phyloP scores from a whole-genome alignment of 1,140 invertebrate genomes.

The Drosophila ambigua region DNA sequence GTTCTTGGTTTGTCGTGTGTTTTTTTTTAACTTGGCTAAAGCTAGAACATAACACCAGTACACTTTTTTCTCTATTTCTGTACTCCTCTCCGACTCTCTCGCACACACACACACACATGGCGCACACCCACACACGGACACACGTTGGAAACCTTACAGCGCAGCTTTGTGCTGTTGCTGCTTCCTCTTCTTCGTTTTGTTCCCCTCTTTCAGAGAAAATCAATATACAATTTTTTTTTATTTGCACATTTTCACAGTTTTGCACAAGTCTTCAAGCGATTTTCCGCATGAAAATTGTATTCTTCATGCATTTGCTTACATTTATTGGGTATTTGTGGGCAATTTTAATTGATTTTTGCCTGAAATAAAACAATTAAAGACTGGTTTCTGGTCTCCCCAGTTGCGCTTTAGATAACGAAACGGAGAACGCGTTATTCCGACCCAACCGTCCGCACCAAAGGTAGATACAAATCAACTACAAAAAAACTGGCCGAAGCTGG shows the following conservation, averaged over 20 bases:
- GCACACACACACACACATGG: constrained; percentile 4
- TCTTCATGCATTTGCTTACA: constrained; percentile 46
- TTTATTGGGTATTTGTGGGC: constrained; percentile 36
- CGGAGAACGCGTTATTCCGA: constrained; percentile 54
- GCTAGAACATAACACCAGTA: constrained; percentile 67
- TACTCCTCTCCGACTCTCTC: constrained; percentile 19
- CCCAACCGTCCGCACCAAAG: constrained; percentile 79
- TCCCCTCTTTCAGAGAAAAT: constrained; percentile 64
- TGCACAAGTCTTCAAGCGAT: constrained; percentile 25
- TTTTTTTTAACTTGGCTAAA: constrained; percentile 71
- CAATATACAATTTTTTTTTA: constrained; percentile 64
- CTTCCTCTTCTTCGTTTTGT: constrained; percentile 47
- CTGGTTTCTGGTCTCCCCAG: constrained; percentile 57
- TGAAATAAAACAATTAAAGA: constrained; percentile 62
- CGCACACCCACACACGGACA: constrained; percentile 15
- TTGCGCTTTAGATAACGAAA: constrained; percentile 46
- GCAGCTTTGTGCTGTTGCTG: constrained; percentile 74
- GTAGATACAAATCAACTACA: constrained; percentile 79
- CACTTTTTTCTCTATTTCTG: constrained; percentile 31
- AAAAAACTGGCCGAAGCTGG: constrained; percentile 63
- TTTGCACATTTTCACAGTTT: constrained; percentile 69
- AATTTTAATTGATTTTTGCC: constrained; percentile 47
- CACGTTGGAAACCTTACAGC: constrained; percentile 73
- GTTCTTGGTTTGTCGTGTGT: constrained; percentile 4
- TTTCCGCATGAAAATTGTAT: constrained; percentile 27